Evolutionary conservation across 2,797 vertebrate genomes (phyloP).

Genomic region (Rhincodon typus): DNA sequence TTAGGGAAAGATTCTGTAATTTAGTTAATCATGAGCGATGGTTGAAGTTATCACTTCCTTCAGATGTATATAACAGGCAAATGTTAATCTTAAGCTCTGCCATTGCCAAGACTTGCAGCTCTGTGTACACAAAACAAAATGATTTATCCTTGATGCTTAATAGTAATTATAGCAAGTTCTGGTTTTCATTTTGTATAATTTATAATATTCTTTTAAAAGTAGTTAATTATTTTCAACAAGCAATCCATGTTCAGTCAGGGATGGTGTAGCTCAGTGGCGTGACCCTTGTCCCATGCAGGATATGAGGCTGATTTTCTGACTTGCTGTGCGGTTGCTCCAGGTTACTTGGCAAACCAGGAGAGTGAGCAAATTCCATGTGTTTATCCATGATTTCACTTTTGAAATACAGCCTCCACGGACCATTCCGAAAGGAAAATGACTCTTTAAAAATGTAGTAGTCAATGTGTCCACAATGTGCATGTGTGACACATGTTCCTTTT

Average conservation of each 20-base stretch:
- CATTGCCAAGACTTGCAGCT: background rate
- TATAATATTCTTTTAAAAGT: background rate
- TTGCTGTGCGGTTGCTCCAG: background rate
- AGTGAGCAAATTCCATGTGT: background rate
- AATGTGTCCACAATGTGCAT: conserved; percentile 69
- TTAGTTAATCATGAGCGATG: background rate
- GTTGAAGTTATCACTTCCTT: background rate
- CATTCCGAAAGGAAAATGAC: conserved; percentile 21
- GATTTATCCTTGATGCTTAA: conserved; percentile 11
- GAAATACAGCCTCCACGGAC: conserved; percentile 20
- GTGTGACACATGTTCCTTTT: conserved; percentile 86
- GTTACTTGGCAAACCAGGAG: background rate
- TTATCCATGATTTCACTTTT: conserved; percentile 34
- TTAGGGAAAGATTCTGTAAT: background rate
- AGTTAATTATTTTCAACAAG: conserved; percentile 5
- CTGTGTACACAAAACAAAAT: background rate
- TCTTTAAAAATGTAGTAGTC: conserved; percentile 65
- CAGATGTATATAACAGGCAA: background rate
- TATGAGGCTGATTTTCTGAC: background rate
- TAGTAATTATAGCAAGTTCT: background rate
- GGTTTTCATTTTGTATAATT: background rate
- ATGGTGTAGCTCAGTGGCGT: background rate
- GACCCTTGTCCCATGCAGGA: conserved; percentile 7
- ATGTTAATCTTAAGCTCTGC: conserved; percentile 5
- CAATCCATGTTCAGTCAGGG: too few species aligned